Base-by-base conservation (phyloP, 2,797 vertebrate species). In the Darevskia mixta region DNA sequence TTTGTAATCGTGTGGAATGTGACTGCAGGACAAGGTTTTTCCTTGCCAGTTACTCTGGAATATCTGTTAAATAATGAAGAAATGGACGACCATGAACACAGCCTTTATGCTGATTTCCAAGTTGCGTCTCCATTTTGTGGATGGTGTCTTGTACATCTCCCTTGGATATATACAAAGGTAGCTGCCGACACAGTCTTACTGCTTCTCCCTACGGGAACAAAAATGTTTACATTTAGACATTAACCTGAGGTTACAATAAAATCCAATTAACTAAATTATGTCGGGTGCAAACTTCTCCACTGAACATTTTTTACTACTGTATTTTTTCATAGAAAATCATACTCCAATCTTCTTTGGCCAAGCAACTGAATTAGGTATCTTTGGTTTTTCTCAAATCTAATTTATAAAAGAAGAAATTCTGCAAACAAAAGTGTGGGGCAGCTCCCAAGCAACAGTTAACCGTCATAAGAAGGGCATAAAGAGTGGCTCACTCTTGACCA, bases 41-140 rank as follows among this genome's bases (percentile, higher is more conserved):
- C 87, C 87, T 81, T 97, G 95, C 93, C 96, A 83, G 1, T 97
- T 95, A 29, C 79, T 96, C 58, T 96, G 93, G 98, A 94, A 99
- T 90, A 90, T 98, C 96, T 69, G 92, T 95, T 89, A 99, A 97
- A 93, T 97, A 96, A 95, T 98, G 98, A 92, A 98, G 97, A 95
- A 99, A 99, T 3, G 98, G 98, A 58, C 97, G 97, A 73, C 98
- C 98, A 35, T 99, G 99, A 95, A 99, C 97, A 92, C 98, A 99
- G 85, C 92, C 96, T 92, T 94, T 96, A 89, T 91, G 95, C 92
- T 95, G 95, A 93, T 96, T 96, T 91, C 96, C 95, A 64, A 99
- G 97, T 88, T 98, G 98, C 89, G 95, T 91, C 86, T 97, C 95
- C 98, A 99, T 98, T 92, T 97, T 97, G 38, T 45, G 91, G 64